phyloP scores from a whole-genome alignment of 2,113 vertebrate genomes.

The Crotalus helleri region DNA sequence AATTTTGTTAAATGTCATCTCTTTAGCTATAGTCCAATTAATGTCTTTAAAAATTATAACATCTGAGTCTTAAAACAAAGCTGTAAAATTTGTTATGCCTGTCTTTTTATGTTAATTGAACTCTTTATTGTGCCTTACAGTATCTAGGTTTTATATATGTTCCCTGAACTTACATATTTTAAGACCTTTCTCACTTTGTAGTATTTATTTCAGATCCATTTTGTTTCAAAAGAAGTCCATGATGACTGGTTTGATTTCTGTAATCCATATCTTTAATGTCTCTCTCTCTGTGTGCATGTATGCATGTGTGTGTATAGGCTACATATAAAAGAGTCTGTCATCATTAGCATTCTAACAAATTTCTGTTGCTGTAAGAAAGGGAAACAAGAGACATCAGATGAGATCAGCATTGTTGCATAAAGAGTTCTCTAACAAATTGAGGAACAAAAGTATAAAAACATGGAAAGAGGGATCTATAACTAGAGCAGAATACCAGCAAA shows the following conservation, averaged over 20 bases:
- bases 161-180: neutral
- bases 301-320: neutral
- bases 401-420: no score
- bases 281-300: no score
- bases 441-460: neutral
- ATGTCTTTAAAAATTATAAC: neutral
- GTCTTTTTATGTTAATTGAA: neutral
- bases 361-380: no score
- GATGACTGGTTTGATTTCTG: neutral
- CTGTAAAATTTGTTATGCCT: neutral
- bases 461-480: no score
- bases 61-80: neutral
- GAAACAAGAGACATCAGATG: no score
- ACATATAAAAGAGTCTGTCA: neutral
- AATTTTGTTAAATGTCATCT: neutral
- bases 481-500: no score
- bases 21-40: neutral
- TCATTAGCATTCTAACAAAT: neutral
- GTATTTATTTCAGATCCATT: neutral
- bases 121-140: neutral
- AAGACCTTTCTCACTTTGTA: neutral
- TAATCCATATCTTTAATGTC: neutral
- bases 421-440: neutral
- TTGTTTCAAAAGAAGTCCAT: neutral
- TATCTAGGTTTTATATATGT: neutral